phyloP scores from a whole-genome alignment of 1,140 invertebrate species.

The Halesus radiatus region DNA sequence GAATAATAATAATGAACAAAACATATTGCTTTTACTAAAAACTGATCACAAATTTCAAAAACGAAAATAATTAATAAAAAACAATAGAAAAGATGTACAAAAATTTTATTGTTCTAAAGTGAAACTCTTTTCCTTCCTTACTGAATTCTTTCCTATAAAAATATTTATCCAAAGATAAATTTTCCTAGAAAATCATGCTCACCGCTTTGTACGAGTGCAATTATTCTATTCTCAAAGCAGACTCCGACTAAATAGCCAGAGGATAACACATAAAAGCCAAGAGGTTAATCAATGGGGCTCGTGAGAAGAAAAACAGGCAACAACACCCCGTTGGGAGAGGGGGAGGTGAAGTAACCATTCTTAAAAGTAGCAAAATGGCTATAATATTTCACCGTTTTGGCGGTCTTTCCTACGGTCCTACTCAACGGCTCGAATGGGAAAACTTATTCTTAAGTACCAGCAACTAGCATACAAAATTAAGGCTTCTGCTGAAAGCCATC shows the following conservation, averaged over 20 bases:
- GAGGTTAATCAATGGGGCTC: conserved; percentile 51
- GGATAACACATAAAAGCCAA: conserved; percentile 47
- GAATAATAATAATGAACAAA: too few relatives aligned
- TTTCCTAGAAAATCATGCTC: too few relatives aligned
- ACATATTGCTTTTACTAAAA: too few relatives aligned
- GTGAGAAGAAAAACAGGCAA: conserved; percentile 47
- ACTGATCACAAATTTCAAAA: too few relatives aligned
- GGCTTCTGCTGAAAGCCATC: neutral
- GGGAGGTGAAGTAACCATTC: conserved; percentile 51
- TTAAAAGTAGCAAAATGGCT: conserved; percentile 55
- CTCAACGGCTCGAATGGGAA: conserved; percentile 41
- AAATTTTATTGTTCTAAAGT: too few relatives aligned
- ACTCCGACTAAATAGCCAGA: conserved; percentile 13
- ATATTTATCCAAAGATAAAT: too few relatives aligned
- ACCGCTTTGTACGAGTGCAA: too few relatives aligned
- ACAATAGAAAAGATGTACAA: too few relatives aligned
- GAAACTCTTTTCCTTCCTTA: too few relatives aligned
- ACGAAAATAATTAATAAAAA: too few relatives aligned
- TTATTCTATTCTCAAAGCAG: neutral
- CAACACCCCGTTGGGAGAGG: conserved; percentile 35
- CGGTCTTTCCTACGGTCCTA: conserved; percentile 46
- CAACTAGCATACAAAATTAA: neutral
- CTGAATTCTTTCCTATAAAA: too few relatives aligned
- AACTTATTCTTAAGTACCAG: conserved; percentile 23
- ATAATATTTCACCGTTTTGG: conserved; percentile 57